A percentile compares a stretch with the other conserved stretches of the same genome.
phyloP scores from a whole-genome alignment of 1,140 invertebrate species.

The Limonius californicus region DNA sequence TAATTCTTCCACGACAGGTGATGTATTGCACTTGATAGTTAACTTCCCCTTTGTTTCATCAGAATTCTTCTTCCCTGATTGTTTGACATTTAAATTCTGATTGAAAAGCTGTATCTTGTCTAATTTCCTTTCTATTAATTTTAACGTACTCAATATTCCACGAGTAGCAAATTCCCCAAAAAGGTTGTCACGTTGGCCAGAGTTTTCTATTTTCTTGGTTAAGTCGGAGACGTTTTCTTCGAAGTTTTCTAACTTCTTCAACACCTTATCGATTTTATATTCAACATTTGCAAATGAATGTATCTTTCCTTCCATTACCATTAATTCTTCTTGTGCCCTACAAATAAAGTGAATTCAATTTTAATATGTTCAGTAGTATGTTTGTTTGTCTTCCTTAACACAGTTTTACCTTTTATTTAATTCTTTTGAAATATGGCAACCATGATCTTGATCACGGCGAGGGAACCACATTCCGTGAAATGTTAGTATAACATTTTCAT shows the following conservation, averaged over 20 bases:
- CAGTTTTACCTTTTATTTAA: no score
- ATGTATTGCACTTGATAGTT: conserved; percentile 34
- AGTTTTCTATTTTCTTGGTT: conserved; percentile 15
- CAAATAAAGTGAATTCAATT: no score
- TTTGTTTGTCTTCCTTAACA: no score
- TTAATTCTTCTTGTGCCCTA: conserved; percentile 41
- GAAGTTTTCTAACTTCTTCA: conserved; percentile 32
- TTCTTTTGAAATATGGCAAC: no score
- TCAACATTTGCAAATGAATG: conserved; percentile 36
- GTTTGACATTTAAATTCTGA: conserved; percentile 2
- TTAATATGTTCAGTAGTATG: no score
- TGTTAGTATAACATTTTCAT: no score
- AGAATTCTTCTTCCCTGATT: conserved; percentile 8
- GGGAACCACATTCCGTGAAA: no score
- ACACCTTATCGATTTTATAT: conserved; percentile 40
- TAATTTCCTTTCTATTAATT: conserved; percentile 43
- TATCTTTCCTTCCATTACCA: conserved; percentile 36
- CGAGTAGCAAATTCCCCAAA: conserved; percentile 39
- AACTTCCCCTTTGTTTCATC: conserved; percentile 22
- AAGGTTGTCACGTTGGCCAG: conserved; percentile 22
- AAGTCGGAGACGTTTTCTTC: conserved; percentile 23
- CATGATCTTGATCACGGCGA: no score
- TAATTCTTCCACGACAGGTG: conserved; percentile 36
- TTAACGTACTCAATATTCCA: conserved; percentile 46
- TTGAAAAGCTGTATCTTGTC: conserved; percentile 27